These are phyloP conservation scores for Nannospalax galili DNA, from an alignment of 2,113 vertebrate genomes.

Conservation along the genomic window DNA sequence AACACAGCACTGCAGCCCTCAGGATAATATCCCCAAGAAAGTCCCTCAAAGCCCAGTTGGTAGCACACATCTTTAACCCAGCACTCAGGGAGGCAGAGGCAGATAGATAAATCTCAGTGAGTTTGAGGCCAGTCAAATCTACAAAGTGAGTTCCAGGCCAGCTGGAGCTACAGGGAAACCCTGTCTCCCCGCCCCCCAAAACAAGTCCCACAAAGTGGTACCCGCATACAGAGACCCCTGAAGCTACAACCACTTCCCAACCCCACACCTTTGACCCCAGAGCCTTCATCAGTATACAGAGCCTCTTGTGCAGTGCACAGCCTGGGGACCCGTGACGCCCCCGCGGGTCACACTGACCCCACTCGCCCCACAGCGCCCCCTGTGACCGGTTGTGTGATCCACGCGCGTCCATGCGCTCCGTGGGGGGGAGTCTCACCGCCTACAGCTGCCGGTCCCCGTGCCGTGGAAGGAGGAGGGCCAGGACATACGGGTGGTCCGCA, in stretches of 20 bases:
- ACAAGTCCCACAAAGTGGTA: neutral
- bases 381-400: neutral
- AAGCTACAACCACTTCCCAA: neutral
- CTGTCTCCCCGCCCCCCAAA: too few species aligned
- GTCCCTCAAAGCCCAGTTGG: neutral
- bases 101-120: too few species aligned
- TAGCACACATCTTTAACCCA: too few species aligned
- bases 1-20: neutral
- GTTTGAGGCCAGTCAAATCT: too few species aligned
- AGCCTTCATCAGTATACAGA: neutral
- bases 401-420: neutral
- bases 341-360: slow-evolving; percentile 18
- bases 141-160: too few species aligned
- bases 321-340: neutral
- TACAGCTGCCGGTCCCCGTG: slow-evolving; percentile 85
- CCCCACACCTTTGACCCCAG: neutral
- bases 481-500: slow-evolving; percentile 95
- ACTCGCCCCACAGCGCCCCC: slow-evolving; percentile 65
- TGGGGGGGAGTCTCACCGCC: slow-evolving; percentile 69
- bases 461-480: slow-evolving; percentile 98
- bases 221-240: neutral
- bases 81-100: too few species aligned
- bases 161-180: too few species aligned
- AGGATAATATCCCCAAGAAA: neutral
- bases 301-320: neutral